Percentiles rank a stretch among this genome's conserved stretches.
Evolutionary conservation across 2,888 invertebrate genomes (phyloP).

Genomic region (Platypus cylindrus): DNA sequence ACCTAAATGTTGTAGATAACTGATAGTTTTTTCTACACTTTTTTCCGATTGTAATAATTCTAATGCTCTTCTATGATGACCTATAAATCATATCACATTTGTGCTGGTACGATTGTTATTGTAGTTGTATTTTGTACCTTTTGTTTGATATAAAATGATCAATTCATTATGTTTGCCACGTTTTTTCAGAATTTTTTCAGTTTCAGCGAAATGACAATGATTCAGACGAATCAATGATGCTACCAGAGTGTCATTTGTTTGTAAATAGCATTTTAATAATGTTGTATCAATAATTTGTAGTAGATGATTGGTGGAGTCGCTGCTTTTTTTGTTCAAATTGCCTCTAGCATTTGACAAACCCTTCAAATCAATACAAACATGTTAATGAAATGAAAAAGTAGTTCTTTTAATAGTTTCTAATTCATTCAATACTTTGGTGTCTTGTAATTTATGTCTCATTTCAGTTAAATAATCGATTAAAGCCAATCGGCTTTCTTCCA

Average conservation of each 20-base stretch:
- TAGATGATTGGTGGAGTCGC: constrained; percentile 48
- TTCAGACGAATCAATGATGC: constrained; percentile 83
- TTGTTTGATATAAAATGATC: constrained; percentile 90
- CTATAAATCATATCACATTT: constrained; percentile 30
- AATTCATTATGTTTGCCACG: constrained; percentile 85
- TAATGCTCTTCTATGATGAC: constrained; percentile 82
- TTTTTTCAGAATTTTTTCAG: constrained; percentile 76
- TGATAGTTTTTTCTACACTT: constrained; percentile 73
- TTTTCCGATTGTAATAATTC: constrained; percentile 72
- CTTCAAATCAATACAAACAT: constrained; percentile 21
- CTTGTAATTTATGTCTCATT: constrained; percentile 46
- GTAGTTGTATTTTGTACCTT: constrained; percentile 30
- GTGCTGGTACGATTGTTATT: not conserved
- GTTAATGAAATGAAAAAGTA: constrained; percentile 3
- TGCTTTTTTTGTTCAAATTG: constrained; percentile 34
- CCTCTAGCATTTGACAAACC: constrained; percentile 27
- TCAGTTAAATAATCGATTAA: constrained; percentile 82
- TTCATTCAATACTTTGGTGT: constrained; percentile 9
- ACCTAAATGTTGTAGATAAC: constrained; percentile 83
- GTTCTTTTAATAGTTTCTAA: too few relatives aligned
- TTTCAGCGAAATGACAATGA: constrained; percentile 87
- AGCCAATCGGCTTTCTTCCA: constrained; percentile 78
- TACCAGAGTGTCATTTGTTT: constrained; percentile 92
- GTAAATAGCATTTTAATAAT: constrained; percentile 89
- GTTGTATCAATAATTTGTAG: constrained; percentile 95